phyloP scores from a whole-genome alignment of 37 sponge, comb jelly and placozoan species.

The Geodia barretti region DNA sequence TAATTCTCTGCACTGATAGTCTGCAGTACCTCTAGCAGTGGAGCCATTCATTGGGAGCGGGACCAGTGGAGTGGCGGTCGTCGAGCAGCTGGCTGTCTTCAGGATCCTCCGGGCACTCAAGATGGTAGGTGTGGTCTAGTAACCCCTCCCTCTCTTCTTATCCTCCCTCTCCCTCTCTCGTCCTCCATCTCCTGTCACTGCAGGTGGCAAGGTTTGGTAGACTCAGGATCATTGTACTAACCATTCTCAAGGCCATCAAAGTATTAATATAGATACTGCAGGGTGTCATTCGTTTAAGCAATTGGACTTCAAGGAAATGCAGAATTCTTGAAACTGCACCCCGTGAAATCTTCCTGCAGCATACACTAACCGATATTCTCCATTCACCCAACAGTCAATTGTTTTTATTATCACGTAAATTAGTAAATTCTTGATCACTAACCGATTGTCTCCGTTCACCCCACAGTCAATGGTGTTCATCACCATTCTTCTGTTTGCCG shows the following conservation, averaged over 20 bases:
- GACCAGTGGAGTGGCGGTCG: slow-evolving; percentile 7
- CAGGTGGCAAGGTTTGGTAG: slow-evolving; percentile 73
- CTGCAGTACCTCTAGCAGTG: slow-evolving; percentile 33
- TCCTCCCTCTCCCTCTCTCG: background rate
- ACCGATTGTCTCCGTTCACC: background rate
- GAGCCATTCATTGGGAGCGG: slow-evolving; percentile 8
- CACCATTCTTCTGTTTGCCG: slow-evolving; percentile 74
- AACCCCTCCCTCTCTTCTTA: background rate
- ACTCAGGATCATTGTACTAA: slow-evolving; percentile 87
- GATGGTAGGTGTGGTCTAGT: slow-evolving; percentile 51
- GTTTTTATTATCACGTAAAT: too few species aligned
- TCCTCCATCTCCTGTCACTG: background rate
- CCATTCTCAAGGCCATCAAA: slow-evolving; percentile 82
- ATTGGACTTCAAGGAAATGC: too few species aligned
- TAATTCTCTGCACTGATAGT: slow-evolving; percentile 21
- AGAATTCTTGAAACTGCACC: too few species aligned
- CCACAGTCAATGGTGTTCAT: slow-evolving; percentile 90
- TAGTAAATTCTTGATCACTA: background rate
- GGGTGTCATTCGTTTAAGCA: too few species aligned
- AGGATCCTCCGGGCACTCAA: slow-evolving; percentile 83
- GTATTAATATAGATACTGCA: too few species aligned
- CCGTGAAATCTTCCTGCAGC: background rate
- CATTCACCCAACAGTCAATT: too few species aligned
- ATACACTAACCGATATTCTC: background rate
- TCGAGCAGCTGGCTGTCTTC: slow-evolving; percentile 70